Evolutionary conservation across 2,888 invertebrate genomes (phyloP), one percentile per base, ranked within the genome.

Genomic region (Formica aserva): DNA sequence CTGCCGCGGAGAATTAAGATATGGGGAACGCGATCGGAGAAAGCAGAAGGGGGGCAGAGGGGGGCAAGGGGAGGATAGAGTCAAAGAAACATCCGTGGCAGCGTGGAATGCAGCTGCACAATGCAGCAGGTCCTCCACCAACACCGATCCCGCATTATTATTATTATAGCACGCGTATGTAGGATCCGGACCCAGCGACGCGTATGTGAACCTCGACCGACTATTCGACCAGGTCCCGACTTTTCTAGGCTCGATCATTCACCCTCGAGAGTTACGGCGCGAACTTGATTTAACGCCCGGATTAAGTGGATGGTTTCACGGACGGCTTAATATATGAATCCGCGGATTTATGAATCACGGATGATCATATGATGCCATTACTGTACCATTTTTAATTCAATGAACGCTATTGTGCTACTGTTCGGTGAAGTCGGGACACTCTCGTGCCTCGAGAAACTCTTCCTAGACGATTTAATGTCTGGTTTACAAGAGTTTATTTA

Each of bases 91-190:
- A 52, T 52, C 52, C 52, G 83, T 82, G 84, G 77, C 83, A 66
- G 60, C 82, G 69, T 78, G 91, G 91, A 91, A 91, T 91, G 91
- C 88, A 86, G 91, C 90, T 85, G 85, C 85, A 91, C 89, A 87
- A 91, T 90, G 87, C 86, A 80, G 86, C 89, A 87, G 90, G 88
- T 88, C 84, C 84, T 84, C 84, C 75, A 85, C 65, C 60, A 83
- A 78, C 84, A 82, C 60, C 69, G 66, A 65, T 57, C 71, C 38
- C 41, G 78, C 35, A 35, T 35, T 35, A 32, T 35, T 89, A 86
- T 90, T 87, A 87, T 89, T 85, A 82, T 62, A 85, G 60, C 78
- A 86, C 81, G 60, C 69, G 77, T 80, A 78, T 83, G 76, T 74
- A 72, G 81, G 81, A 66, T 69, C 75, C 71, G 26, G 65, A 52